Evolutionary conservation across 2,113 vertebrate genomes (phyloP), one percentile per base, ranked within the genome.

Genomic region (Nymphicus hollandicus): DNA sequence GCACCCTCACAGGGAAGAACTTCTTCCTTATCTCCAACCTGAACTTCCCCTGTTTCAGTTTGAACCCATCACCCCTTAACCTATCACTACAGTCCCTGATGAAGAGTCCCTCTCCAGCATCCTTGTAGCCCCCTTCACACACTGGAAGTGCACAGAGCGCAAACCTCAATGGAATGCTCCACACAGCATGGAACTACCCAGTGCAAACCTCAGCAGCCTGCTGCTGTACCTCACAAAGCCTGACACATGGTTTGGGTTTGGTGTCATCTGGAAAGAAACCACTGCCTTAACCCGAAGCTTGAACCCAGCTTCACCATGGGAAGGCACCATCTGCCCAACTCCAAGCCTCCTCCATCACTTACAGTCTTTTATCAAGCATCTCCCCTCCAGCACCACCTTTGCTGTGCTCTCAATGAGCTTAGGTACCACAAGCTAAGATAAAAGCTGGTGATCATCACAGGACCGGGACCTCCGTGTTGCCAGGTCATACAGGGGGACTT

Each of bases 161-260:
- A 43, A 63, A 78, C 31, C 49, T 49, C 25, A 24, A 2, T 3
- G 35, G 72, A 84, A 8, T 12, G 41, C 27, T 31, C 55, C 27
- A 2, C 7, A 27, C 11, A 13, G 14, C 17, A 33, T 27, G 13
- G 27, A 50, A 33, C 17, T 13, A 23, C 0, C 2, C 11, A 3
- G 22, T 9, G 76, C 44, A 43, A 52, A 23, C 23, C 53, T 43
- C 63, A 28, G 4, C 11, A 18, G 31, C 11, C 31, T 5, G 9
- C 41, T 9, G 35, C 14, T 10, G 41, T 28, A 25, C 41, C 35
- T 28, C 23, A 37, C 35, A 19, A 53, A 37, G 31, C 25, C 53
- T 55, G 25, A 25, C 27, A 44, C 9, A 1, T 4, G 55, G 16
- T 37, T 49, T 63, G 82, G 35, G 16, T 43, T 91, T 28, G 16